Percentiles rank a stretch among this genome's conserved stretches.
Conservation (phyloP, 2,113 vertebrate species). For the Plecotus auritus region DNA sequence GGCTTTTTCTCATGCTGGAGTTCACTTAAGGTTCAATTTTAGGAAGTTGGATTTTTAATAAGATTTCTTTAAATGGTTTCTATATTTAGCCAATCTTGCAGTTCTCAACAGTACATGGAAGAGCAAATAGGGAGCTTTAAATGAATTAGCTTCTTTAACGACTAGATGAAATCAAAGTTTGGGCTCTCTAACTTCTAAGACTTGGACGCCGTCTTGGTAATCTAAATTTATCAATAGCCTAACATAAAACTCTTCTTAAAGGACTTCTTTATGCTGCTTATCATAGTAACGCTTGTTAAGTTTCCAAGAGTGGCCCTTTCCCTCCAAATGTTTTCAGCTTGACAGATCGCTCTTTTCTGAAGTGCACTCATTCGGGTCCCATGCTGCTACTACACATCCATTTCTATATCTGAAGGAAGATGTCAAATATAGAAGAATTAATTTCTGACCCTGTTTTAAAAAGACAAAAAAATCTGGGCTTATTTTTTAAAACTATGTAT, state of each 20-base stretch:
- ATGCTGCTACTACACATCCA: not conserved
- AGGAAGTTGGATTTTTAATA: constrained; percentile 64
- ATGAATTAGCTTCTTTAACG: constrained; percentile 28
- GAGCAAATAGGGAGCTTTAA: constrained; percentile 32
- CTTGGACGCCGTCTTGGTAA: not conserved
- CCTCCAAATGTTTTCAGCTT: not conserved
- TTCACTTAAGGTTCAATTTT: constrained; percentile 63
- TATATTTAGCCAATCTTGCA: constrained; percentile 51
- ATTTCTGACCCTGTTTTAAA: not conserved
- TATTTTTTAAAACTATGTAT: not conserved
- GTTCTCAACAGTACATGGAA: constrained; percentile 43
- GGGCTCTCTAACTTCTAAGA: constrained; percentile 22
- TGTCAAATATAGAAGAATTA: constrained; percentile 15
- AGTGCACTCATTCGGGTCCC: not conserved
- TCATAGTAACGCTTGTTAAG: not conserved
- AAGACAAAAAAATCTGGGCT: not conserved
- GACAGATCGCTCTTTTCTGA: not conserved
- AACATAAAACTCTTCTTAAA: not conserved
- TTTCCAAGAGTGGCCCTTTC: not conserved
- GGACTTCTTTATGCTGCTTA: constrained; percentile 7
- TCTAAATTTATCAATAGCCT: constrained; percentile 46
- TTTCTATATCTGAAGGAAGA: not conserved
- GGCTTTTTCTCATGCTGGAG: constrained; percentile 27
- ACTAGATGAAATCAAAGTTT: constrained; percentile 29
- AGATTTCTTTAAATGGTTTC: constrained; percentile 56